Base-by-base conservation (phyloP, 37 sponge, comb jelly and placozoan genomes). In the Spongilla lacustris region DNA sequence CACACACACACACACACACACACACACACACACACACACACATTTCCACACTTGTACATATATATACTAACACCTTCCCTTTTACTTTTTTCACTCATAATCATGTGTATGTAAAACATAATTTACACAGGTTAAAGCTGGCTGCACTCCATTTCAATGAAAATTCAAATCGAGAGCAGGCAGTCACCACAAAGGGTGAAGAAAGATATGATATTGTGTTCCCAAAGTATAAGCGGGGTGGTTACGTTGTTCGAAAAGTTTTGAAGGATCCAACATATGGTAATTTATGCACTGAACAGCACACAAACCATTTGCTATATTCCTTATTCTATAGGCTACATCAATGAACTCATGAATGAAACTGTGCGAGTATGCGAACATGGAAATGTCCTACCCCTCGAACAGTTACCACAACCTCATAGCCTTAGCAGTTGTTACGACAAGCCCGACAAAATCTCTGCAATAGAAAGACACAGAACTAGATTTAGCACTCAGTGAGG, bases 71-170 rank as follows among this genome's bases (percentile, higher is more conserved):
- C 66, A 26, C 79, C 11, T 79, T n/a, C n/a, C 50, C 22, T 11
- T 50, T 50, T 25, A 46, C 31, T 27, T 32, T 26, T 22, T 50
- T 31, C 68, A 32, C 4, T n/a, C n/a, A n/a, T n/a, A n/a, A n/a
- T 50, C 50, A 32, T 50, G 26, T 79, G 17, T 72, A 4, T 72
- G 31, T 5, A 29, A 5, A 29, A 33, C 73, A n/a, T n/a, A 14
- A 9, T 19, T 30, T 30, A 25, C 67, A 74, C 36, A 87, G 82
- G 69, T 66, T 87, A 67, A 13, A 22, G 17, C n/a, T 81, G 25
- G 88, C 88, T 73, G 82, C 88, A 67, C 80, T 87, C 14, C 82
- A 87, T 27, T 87, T 71, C 49, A 87, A 87, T 81, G 88, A 87
- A 46, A 87, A 87, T 33, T 32, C 38, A 22, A 28, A 27, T 25